phyloP scores from a whole-genome alignment of 1,140 invertebrate genomes.

The Drosophila hydei region DNA sequence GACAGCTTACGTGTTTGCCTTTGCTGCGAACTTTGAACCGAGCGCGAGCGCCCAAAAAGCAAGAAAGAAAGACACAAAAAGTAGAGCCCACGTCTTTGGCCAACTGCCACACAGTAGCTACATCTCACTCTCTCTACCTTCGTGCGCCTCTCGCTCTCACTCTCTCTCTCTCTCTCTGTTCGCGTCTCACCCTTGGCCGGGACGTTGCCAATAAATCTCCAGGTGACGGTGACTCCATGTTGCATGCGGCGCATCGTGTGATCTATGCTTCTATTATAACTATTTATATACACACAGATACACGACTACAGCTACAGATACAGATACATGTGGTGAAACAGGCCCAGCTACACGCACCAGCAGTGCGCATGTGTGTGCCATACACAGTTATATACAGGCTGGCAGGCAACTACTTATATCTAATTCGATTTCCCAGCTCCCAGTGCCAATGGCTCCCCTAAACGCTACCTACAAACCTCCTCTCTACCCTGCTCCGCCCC shows the following conservation, averaged over 20 bases:
- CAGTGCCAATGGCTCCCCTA: not conserved
- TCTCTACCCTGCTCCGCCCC: not conserved
- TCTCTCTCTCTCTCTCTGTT: slow-evolving; percentile 13
- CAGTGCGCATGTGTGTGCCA: slow-evolving; percentile 32
- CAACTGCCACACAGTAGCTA: slow-evolving; percentile 37
- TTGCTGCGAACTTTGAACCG: slow-evolving; percentile 77
- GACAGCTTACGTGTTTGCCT: slow-evolving; percentile 82
- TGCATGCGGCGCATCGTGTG: slow-evolving; percentile 78
- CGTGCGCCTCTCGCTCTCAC: not conserved
- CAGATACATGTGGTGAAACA: slow-evolving; percentile 15
- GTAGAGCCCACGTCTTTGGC: slow-evolving; percentile 39
- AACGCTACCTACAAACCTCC: slow-evolving; percentile 6
- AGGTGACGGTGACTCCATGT: slow-evolving; percentile 78
- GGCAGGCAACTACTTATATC: slow-evolving; percentile 59
- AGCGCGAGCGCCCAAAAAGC: slow-evolving; percentile 26
- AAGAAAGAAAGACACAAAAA: slow-evolving; percentile 4
- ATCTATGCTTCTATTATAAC: slow-evolving; percentile 82
- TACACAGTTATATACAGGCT: not conserved
- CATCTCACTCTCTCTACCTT: slow-evolving; percentile 17
- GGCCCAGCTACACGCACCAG: slow-evolving; percentile 6
- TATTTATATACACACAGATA: slow-evolving; percentile 55
- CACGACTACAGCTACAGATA: slow-evolving; percentile 24
- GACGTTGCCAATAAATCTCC: slow-evolving; percentile 73
- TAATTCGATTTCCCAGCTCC: slow-evolving; percentile 65
- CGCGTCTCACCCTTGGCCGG: slow-evolving; percentile 51